Base-by-base conservation (phyloP, 2,888 invertebrate species). In the Cyrtodaria siliqua region DNA sequence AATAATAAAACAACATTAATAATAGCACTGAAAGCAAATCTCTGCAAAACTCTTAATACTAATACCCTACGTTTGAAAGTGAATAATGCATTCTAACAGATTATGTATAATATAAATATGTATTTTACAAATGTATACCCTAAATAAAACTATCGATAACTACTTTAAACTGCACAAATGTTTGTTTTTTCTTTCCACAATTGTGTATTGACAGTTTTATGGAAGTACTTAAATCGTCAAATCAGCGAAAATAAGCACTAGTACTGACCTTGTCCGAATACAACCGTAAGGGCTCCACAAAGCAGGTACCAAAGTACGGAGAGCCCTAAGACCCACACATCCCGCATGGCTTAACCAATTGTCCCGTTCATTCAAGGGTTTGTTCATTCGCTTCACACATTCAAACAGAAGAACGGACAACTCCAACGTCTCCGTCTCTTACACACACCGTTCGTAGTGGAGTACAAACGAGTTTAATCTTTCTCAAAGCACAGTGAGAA, bases 291-390 rank as follows among this genome's bases (percentile, higher is more conserved):
- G 70, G 67, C 70, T 70, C 70, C 66, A 60, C 50, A 53, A 27
- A 67, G 52, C 20, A 67, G 60, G 70, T 57, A 75, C 76, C 68
- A 73, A 57, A 80, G 71, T 72, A 80, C 59, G 52, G 50, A 68
- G 73, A 73, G 67, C 80, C 73, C 77, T 56, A 70, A 60, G 60
- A 52, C 73, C 70, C 73, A 67, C 52, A 56, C 80, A 80, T 80
- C 59, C 80, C 80, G 80, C 80, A 80, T 80, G 80, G 80, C 80
- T 80, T 75, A 69, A 70, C 73, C 76, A 50, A 55, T 38, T 63
- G 60, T 77, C 80, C 80, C 76, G 64, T 47, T 44, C 80, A 80
- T 76, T 47, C 76, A 80, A 69, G 33, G 57, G 61, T 68, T 47
- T 68, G 64, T 61, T 64, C 79, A 79, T 79, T 52, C 67, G 69